Evolutionary conservation across 2,113 vertebrate genomes (phyloP).

Genomic region (Malurus cyaneus): DNA sequence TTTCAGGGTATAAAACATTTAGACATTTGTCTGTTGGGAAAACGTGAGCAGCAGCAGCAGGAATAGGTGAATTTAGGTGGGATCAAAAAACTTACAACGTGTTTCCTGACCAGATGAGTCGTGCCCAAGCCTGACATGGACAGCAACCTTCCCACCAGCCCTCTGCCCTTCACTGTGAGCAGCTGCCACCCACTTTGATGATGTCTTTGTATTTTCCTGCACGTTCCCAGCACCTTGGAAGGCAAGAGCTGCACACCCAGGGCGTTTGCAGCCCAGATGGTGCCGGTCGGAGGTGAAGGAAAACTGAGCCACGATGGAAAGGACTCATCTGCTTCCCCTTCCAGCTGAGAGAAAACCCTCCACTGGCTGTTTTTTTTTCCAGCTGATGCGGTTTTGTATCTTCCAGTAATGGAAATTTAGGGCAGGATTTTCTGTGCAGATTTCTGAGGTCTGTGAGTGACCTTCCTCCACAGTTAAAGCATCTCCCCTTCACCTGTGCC

Average conservation of each 20-base stretch:
- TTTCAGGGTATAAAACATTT: background rate
- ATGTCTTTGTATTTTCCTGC: background rate
- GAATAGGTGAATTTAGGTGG: slow-evolving; percentile 14
- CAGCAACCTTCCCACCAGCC: background rate
- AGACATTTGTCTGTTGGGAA: background rate
- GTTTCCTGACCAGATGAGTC: background rate
- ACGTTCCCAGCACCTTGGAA: background rate
- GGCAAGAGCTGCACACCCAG: background rate
- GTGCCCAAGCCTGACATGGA: background rate
- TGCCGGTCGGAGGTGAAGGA: background rate
- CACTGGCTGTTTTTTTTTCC: background rate
- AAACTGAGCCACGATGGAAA: background rate
- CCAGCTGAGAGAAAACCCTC: background rate
- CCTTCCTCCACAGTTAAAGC: background rate
- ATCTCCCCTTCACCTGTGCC: background rate
- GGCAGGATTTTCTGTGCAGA: background rate
- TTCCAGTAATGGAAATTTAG: background rate
- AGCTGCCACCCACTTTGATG: background rate
- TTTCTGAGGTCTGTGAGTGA: background rate
- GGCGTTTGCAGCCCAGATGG: slow-evolving; percentile 35
- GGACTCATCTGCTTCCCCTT: slow-evolving; percentile 28
- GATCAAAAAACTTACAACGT: background rate
- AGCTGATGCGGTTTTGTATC: background rate
- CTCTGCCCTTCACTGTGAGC: background rate
- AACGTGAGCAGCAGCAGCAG: background rate